phyloP scores from a whole-genome alignment of 53 echinoderm and acorn worm genomes.

The Arbacia lixula region DNA sequence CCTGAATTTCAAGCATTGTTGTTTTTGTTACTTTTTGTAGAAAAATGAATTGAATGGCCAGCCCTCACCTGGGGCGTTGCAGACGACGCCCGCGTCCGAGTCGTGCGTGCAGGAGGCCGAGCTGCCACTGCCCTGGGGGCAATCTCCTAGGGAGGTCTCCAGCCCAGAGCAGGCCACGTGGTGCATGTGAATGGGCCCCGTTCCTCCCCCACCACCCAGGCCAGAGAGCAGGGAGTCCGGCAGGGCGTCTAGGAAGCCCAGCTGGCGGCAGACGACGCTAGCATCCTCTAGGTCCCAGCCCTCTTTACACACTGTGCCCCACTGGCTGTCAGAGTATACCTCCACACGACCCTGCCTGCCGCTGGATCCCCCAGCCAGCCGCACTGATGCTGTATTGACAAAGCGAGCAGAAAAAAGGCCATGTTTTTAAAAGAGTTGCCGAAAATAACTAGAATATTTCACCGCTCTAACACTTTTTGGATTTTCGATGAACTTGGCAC shows the following conservation, averaged over 20 bases:
- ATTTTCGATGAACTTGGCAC: too few relatives aligned
- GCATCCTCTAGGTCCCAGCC: slow-evolving; percentile 46
- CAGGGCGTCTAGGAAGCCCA: slow-evolving; percentile 40
- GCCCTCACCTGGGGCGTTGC: slow-evolving; percentile 18
- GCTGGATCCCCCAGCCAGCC: slow-evolving; percentile 27
- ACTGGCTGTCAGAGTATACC: background rate
- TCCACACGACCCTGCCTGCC: slow-evolving; percentile 34
- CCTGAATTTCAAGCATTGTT: too few relatives aligned
- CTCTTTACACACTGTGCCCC: slow-evolving; percentile 53
- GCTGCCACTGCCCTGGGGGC: background rate
- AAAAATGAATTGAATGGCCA: too few relatives aligned
- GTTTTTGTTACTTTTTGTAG: too few relatives aligned
- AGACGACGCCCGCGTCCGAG: slow-evolving; percentile 33
- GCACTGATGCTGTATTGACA: background rate
- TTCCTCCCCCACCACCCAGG: slow-evolving; percentile 14
- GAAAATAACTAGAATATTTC: background rate
- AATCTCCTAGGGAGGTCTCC: slow-evolving; percentile 13
- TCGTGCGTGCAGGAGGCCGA: slow-evolving; percentile 4
- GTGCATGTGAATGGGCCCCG: slow-evolving; percentile 37
- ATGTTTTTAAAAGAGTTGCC: background rate
- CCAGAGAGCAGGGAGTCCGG: background rate
- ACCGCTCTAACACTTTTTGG: too few relatives aligned
- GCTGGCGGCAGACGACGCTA: slow-evolving; percentile 45
- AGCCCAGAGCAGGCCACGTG: slow-evolving; percentile 7
- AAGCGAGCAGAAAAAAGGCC: background rate